Conservation (phyloP, 1,140 invertebrate genomes). For the Parasteatoda tepidariorum region DNA sequence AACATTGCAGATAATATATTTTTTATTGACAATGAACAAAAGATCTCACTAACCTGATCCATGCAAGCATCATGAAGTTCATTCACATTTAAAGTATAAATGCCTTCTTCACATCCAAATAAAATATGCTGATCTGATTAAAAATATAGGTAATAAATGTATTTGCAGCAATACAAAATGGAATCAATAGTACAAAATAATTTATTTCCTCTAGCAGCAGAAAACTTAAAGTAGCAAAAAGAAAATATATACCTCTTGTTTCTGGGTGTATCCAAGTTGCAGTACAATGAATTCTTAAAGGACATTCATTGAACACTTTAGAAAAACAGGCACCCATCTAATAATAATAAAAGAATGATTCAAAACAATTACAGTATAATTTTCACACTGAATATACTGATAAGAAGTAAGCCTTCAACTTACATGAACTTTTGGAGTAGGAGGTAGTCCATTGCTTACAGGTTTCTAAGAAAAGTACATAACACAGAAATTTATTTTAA, state of each 20-base stretch:
- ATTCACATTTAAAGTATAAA: slow-evolving; percentile 97
- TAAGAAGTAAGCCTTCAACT: too few species aligned
- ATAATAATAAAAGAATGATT: too few species aligned
- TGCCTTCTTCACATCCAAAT: slow-evolving; percentile 97
- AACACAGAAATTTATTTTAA: too few species aligned
- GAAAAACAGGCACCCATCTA: slow-evolving; percentile 99
- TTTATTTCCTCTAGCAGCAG: not conserved
- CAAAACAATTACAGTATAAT: too few species aligned
- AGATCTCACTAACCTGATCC: slow-evolving; percentile 81
- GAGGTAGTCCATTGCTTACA: slow-evolving; percentile 93
- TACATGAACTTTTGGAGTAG: slow-evolving; percentile 96
- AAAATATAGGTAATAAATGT: not conserved
- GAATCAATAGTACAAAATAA: not conserved
- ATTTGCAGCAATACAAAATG: not conserved
- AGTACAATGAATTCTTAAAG: slow-evolving; percentile 95
- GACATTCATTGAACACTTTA: slow-evolving; percentile 99
- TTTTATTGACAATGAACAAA: too few species aligned
- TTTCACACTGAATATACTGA: too few species aligned
- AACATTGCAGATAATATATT: too few species aligned
- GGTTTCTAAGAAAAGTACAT: slow-evolving; percentile 76
- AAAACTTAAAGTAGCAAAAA: not conserved
- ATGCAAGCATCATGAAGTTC: slow-evolving; percentile 97
- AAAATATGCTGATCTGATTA: slow-evolving; percentile 92
- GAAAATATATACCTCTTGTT: slow-evolving; percentile 76
- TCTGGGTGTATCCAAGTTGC: slow-evolving; percentile 98